phyloP scores from a whole-genome alignment of 1,140 invertebrate genomes.

The Leguminivora glycinivorella region DNA sequence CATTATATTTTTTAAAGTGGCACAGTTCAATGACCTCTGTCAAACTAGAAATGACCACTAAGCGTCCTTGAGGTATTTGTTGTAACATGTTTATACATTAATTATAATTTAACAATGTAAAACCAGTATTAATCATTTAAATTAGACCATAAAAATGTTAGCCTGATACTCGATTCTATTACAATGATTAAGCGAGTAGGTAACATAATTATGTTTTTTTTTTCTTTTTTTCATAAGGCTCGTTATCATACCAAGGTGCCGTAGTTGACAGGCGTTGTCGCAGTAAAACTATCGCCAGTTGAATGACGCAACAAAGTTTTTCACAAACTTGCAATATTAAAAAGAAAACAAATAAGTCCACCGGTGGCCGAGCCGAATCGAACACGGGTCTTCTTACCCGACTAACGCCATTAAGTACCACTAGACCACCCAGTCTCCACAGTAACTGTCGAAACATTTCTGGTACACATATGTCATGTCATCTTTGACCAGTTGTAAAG shows the following conservation, averaged over 20 bases:
- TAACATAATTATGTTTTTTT: conserved; percentile 15
- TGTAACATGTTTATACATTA: neutral
- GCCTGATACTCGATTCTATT: conserved; percentile 9
- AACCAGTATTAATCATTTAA: conserved; percentile 16
- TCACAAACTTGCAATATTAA: no score
- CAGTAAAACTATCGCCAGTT: neutral
- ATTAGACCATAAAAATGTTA: conserved; percentile 12
- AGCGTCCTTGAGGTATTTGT: neutral
- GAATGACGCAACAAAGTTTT: neutral
- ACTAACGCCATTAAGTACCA: no score
- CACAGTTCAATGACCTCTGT: neutral
- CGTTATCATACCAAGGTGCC: conserved; percentile 2
- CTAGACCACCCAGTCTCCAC: no score
- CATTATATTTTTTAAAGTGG: neutral
- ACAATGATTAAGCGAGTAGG: conserved; percentile 14
- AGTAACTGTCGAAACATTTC: no score
- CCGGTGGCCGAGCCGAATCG: no score
- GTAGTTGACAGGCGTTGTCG: conserved; percentile 6
- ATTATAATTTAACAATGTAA: conserved; percentile 15
- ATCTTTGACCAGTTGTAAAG: no score
- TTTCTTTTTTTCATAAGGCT: neutral
- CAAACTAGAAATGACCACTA: neutral
- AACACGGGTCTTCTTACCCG: no score
- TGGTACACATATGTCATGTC: no score
- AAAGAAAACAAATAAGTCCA: no score